Evolutionary conservation across 1,140 invertebrate species (phyloP).

Genomic region (Nomia melanderi): DNA sequence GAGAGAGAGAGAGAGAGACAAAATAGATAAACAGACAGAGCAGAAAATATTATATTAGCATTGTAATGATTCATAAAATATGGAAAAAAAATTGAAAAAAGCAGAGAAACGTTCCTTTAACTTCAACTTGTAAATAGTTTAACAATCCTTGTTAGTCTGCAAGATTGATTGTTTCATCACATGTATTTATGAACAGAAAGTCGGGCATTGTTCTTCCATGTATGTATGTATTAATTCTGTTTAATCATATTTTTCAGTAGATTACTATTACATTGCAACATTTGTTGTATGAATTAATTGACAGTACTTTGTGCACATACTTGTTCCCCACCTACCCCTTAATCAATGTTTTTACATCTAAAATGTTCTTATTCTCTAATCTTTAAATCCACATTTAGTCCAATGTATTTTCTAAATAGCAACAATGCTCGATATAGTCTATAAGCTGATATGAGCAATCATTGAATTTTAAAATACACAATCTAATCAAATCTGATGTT

Average conservation of each 20-base stretch:
- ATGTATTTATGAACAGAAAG: constrained; percentile 20
- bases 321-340: not conserved
- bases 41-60: constrained; percentile 39
- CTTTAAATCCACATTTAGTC: not conserved
- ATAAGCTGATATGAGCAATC: constrained; percentile 31
- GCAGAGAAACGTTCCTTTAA: constrained; percentile 47
- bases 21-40: constrained; percentile 19
- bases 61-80: constrained; percentile 34
- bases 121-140: constrained; percentile 42
- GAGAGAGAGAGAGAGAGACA: not conserved
- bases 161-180: constrained; percentile 29
- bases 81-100: constrained; percentile 4
- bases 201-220: constrained; percentile 45
- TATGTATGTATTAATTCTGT: constrained; percentile 1
- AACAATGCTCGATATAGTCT: constrained; percentile 44
- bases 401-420: constrained; percentile 20
- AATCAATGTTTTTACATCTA: constrained; percentile 16
- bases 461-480: constrained; percentile 45
- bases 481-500: constrained; percentile 41
- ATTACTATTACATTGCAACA: not conserved
- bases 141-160: constrained; percentile 39
- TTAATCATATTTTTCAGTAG: constrained; percentile 1
- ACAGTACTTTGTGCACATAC: not conserved
- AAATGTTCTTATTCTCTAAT: not conserved
- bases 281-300: not conserved